Conservation (phyloP, 1,140 invertebrate species). For the Dufourea novaeangliae region DNA sequence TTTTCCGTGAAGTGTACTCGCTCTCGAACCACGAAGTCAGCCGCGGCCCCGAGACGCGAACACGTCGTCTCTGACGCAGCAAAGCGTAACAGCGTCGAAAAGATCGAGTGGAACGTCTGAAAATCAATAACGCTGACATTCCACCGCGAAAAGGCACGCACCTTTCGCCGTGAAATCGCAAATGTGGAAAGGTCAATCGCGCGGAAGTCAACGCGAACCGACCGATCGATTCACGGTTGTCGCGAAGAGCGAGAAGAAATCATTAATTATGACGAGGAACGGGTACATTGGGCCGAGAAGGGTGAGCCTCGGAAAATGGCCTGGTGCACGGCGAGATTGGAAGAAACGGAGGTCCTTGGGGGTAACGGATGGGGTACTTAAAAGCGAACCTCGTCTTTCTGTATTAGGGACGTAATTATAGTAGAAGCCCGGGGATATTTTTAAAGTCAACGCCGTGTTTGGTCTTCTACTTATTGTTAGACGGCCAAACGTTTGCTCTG, state of each 20-base stretch:
- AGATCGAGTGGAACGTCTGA: background rate
- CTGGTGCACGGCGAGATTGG: background rate
- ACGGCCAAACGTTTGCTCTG: background rate
- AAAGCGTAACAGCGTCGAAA: background rate
- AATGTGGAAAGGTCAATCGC: background rate
- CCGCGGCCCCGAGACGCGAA: too few relatives aligned
- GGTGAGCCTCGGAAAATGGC: background rate
- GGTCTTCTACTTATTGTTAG: background rate
- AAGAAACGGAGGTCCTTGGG: background rate
- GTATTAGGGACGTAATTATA: conserved; percentile 10
- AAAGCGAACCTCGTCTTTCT: background rate
- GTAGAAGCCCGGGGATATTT: background rate
- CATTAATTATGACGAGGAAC: background rate
- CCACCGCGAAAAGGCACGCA: background rate
- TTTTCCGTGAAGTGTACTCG: background rate
- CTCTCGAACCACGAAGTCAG: background rate
- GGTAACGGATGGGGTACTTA: background rate
- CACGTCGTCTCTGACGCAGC: background rate
- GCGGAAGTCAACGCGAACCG: background rate
- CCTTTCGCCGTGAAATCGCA: background rate
- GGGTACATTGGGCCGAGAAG: background rate
- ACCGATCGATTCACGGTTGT: background rate
- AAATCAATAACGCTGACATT: conserved; percentile 3
- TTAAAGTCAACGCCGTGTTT: background rate
- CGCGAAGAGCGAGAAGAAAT: background rate